Base-by-base conservation (phyloP, 2,888 invertebrate genomes). In the Drosophila vallismaia region DNA sequence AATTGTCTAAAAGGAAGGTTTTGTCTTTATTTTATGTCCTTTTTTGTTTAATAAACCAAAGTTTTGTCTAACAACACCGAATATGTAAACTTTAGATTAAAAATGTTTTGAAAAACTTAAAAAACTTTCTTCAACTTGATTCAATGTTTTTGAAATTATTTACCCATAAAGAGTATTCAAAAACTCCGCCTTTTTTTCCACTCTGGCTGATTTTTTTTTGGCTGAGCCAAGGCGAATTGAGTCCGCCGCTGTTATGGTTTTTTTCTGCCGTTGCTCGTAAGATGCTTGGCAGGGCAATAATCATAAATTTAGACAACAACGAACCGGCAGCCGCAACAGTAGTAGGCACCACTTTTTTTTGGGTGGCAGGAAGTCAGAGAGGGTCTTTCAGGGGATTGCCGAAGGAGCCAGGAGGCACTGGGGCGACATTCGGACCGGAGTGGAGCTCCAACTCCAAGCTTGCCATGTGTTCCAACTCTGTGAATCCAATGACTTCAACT, bases 241-340 rank as follows among this genome's bases (percentile, higher is more conserved):
- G 84, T 84, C 77, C 75, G 84, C 71, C 63, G 55, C 63, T 71
- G 42, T 31, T 60, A 48, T 48, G 59, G 29, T 42, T 66, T 48
- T 60, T 38, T 60, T 58, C 52, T 66, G 51, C 69, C 50, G 58
- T 58, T 75, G 59, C 79, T 83, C 86, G 86, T 87, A 84, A 84
- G 88, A 84, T 78, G 77, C 83, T 84, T 84, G 84, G 84, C 84
- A 84, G 87, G 84, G 84, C 84, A 84, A 84, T 84, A 84, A 84
- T 84, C 84, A 84, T 84, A 84, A 84, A 84, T 84, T 84, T 87
- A 83, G 83, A 79, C 87, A 87, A 87, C 85, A 84, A 83, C 86
- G 77, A 71, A 75, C 75, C 80, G 79, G 80, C 80, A 81, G 77
- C 83, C 86, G 69, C 84, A 79, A 82, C 82, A 87, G 84, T 84